Percentiles rank a stretch among this genome's conserved stretches.
These are phyloP conservation scores for Microdon myrmicae DNA, from an alignment of 2,888 invertebrate genomes.

Conservation along the genomic window DNA sequence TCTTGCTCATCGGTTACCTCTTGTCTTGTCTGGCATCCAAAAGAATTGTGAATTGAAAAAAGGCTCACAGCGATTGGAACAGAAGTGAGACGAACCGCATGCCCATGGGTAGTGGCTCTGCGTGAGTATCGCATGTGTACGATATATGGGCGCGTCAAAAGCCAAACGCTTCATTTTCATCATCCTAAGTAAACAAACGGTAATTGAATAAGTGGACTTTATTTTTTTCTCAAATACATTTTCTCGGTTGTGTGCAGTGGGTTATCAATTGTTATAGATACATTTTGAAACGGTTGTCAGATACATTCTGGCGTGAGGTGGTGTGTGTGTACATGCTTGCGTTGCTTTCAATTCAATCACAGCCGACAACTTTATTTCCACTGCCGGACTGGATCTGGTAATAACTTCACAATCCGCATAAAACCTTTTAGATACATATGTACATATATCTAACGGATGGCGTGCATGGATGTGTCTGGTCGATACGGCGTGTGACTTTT, in stretches of 20 bases:
- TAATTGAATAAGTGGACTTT: slow-evolving; percentile 51
- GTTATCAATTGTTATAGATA: slow-evolving; percentile 47
- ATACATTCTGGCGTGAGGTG: no score
- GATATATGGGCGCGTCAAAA: slow-evolving; percentile 47
- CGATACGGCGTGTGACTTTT: no score
- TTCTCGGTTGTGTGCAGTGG: slow-evolving; percentile 17
- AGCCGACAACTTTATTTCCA: slow-evolving; percentile 50
- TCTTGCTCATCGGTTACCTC: background rate
- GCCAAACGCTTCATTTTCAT: slow-evolving; percentile 52
- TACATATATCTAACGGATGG: no score
- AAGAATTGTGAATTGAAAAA: no score
- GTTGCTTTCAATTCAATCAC: slow-evolving; percentile 38
- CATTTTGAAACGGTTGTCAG: slow-evolving; percentile 3
- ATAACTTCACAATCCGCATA: slow-evolving; percentile 37
- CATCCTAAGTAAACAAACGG: slow-evolving; percentile 48
- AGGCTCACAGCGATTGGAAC: background rate
- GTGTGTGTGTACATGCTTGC: slow-evolving; percentile 10
- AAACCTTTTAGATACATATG: background rate
- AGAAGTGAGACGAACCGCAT: slow-evolving; percentile 27
- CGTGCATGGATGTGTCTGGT: no score
- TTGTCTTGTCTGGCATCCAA: no score
- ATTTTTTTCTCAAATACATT: slow-evolving; percentile 46
- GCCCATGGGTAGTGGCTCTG: slow-evolving; percentile 8
- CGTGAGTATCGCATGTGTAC: slow-evolving; percentile 2
- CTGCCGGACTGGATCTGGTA: slow-evolving; percentile 38